Evolutionary conservation across 2,888 invertebrate species (phyloP).

Genomic region (Rhopalosiphum nymphaeae): DNA sequence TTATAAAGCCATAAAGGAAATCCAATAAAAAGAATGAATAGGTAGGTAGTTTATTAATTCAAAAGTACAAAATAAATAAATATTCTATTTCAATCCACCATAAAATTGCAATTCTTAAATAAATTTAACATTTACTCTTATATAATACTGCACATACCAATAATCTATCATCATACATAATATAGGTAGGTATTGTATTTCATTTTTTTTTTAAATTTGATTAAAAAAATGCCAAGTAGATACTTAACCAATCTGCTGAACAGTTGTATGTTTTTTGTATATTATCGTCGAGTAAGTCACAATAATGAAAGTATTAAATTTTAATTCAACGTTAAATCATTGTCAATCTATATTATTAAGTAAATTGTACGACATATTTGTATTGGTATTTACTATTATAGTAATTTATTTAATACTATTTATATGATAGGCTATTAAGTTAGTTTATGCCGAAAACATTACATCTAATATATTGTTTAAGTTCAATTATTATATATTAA

Average conservation of each 20-base stretch:
- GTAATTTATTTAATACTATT: neutral
- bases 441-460: neutral
- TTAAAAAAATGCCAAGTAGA: neutral
- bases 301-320: neutral
- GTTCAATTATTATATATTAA: neutral
- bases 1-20: neutral
- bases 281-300: neutral
- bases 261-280: neutral
- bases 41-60: neutral
- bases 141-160: neutral
- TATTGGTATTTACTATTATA: neutral
- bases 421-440: neutral
- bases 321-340: neutral
- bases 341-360: neutral
- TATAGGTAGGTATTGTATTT: neutral
- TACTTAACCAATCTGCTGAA: neutral
- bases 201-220: neutral
- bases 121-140: neutral
- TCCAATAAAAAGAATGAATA: neutral
- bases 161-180: neutral
- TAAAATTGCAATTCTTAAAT: neutral
- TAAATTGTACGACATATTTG: neutral
- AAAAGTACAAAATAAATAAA: constrained; percentile 7
- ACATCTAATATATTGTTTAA: neutral
- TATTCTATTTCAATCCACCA: neutral